Evolutionary conservation across 2,113 vertebrate species (phyloP).

Genomic region (Ceyx cyanopectus): DNA sequence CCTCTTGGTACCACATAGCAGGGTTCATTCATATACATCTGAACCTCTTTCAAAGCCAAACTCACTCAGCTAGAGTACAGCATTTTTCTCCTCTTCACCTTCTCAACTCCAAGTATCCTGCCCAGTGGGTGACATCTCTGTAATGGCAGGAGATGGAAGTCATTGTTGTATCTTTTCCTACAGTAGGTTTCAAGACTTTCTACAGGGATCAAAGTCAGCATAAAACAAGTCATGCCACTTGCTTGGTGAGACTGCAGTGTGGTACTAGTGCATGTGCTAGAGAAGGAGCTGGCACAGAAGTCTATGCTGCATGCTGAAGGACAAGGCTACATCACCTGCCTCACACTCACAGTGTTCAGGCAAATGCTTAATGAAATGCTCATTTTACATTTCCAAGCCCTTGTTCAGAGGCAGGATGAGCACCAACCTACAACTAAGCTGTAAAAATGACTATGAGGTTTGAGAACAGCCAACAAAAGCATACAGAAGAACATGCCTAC

Average conservation of each 20-base stretch:
- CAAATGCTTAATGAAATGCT: background rate
- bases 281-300: background rate
- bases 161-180: background rate
- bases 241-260: rapidly evolving
- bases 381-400: background rate
- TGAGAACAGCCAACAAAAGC: background rate
- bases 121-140: background rate
- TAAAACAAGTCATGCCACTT: background rate
- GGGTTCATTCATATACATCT: background rate
- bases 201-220: rapidly evolving
- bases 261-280: background rate
- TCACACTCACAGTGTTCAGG: background rate
- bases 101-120: background rate
- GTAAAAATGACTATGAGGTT: background rate
- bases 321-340: background rate
- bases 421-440: background rate
- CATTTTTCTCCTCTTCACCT: background rate
- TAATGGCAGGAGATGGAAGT: background rate
- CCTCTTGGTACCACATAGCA: background rate
- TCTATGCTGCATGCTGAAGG: background rate
- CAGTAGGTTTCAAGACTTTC: background rate
- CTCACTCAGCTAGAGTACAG: background rate
- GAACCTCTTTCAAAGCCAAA: background rate
- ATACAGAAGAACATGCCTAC: background rate
- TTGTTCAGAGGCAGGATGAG: background rate